These are phyloP conservation scores for Eira barbara DNA, from an alignment of 2,113 vertebrate genomes.

Conservation along the genomic window DNA sequence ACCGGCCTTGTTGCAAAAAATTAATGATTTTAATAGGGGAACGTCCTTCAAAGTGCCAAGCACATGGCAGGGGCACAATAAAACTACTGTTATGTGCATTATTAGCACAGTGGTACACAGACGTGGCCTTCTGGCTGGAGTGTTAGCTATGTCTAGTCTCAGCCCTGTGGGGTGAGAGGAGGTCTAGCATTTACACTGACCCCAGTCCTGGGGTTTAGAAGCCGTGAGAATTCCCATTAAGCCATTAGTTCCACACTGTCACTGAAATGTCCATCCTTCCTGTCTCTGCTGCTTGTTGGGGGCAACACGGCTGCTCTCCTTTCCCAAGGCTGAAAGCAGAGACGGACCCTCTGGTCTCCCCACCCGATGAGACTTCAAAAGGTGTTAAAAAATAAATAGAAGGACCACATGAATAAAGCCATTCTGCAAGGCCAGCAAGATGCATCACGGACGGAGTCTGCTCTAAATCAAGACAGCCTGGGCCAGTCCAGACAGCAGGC, in stretches of 20 bases:
- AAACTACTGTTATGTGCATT: not conserved
- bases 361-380: not conserved
- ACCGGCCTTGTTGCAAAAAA: not conserved
- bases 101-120: not conserved
- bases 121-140: not conserved
- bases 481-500: not conserved
- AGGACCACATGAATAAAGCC: not conserved
- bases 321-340: not conserved
- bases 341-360: not conserved
- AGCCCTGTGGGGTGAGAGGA: too few species aligned
- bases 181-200: not conserved
- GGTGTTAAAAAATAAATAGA: not conserved
- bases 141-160: not conserved
- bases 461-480: not conserved
- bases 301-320: not conserved
- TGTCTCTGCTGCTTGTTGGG: not conserved
- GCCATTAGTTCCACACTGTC: accelerated
- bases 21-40: not conserved
- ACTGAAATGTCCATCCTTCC: not conserved
- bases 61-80: too few species aligned
- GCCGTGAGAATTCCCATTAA: not conserved
- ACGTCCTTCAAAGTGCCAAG: not conserved
- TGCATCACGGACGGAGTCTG: not conserved
- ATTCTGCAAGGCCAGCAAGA: not conserved
- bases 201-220: not conserved